Conservation (phyloP, 2,113 vertebrate genomes). For the Lipotes vexillifer region DNA sequence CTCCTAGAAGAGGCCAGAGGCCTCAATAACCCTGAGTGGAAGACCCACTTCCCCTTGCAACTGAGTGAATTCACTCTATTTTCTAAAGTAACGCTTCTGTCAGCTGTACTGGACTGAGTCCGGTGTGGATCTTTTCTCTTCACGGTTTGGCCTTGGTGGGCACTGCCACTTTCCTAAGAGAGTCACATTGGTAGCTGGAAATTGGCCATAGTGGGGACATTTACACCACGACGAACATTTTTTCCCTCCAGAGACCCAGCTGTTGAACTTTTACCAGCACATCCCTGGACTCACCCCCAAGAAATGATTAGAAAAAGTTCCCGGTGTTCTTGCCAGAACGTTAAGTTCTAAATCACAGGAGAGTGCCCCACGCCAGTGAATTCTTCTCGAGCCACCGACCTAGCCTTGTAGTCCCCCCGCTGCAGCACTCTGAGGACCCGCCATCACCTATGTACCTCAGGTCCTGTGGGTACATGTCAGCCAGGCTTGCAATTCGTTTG, state of each 20-base stretch:
- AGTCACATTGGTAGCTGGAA: background rate
- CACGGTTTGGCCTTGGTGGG: background rate
- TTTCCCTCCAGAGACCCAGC: background rate
- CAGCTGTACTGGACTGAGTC: fast-evolving
- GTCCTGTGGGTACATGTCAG: fast-evolving
- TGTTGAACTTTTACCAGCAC: background rate
- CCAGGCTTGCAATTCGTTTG: fast-evolving
- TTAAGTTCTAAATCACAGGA: background rate
- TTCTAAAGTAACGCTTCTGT: fast-evolving
- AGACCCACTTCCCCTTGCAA: background rate
- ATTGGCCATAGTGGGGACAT: background rate
- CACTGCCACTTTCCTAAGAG: background rate
- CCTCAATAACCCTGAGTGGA: background rate
- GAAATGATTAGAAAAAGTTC: background rate
- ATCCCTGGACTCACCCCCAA: background rate
- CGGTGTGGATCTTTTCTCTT: background rate
- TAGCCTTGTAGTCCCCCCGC: too few species aligned
- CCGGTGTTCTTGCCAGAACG: background rate
- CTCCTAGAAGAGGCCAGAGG: fast-evolving
- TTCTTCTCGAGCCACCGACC: fast-evolving
- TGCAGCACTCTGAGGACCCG: background rate
- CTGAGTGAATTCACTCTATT: too few species aligned
- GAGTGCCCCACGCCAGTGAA: background rate
- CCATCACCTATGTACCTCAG: fast-evolving
- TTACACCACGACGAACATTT: background rate